Evolutionary conservation across 1,140 invertebrate genomes (phyloP), one percentile per base, ranked within the genome.

Genomic region (Caenorhabditis briggsae): DNA sequence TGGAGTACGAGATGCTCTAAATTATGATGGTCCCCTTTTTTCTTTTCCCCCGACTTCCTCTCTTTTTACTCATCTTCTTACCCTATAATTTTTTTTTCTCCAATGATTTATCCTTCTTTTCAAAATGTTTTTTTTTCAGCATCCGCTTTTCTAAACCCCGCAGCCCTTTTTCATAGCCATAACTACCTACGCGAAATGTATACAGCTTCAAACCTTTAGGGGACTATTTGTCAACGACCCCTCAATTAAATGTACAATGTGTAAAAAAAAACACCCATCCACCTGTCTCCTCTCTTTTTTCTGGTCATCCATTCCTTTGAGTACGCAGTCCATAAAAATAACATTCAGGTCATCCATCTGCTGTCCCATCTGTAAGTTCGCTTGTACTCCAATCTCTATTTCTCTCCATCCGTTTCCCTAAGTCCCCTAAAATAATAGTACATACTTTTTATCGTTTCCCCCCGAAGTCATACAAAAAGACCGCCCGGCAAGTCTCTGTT

Each of bases 291-390:
- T n/a, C 56, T 20, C 2, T 18, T n/a, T 46, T 70, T 46, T 70
- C 70, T 78, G 70, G 70, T 78, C 70, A 78, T 78, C 70, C 25
- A 5, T 9, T 9, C 46, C 12, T 78, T 50, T 50, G 46, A 78
- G 70, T 78, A 78, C 70, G 46, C 70, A 78, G 46, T 50, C 46
- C n/a, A 50, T 23, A 53, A 78, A 33, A 78, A 78, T 12, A 46
- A 78, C 70, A 78, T 20, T 78, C 70, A 78, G 70, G 70, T 78
- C 65, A 48, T 33, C 59, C 64, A 70, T 78, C 70, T 78, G 70
- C 70, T 50, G 70, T 78, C 70, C 33, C 70, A 78, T 78, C 70
- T 78, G 70, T 50, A 78, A 78, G 70, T 50, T 78, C 70, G 70
- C 70, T 78, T 78, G 70, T 78, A 78, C 70, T 78, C 20, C 33